Conservation (phyloP, 2,888 invertebrate species). For the Ochlodes sylvanus region DNA sequence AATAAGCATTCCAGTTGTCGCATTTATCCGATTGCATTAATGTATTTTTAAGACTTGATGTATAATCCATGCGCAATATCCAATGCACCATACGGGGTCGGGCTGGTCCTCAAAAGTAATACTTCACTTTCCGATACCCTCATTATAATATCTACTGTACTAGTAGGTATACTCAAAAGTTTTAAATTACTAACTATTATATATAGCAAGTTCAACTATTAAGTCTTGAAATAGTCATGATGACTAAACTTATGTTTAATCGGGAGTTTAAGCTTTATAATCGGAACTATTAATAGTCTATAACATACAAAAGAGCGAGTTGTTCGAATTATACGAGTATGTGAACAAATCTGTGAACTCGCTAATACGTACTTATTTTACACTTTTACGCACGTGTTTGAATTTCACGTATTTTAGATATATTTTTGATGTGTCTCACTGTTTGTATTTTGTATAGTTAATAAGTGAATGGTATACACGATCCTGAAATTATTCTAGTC, state of each 20-base stretch:
- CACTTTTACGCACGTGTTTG: conserved; percentile 53
- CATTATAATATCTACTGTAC: no score
- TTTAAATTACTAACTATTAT: no score
- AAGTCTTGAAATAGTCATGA: background rate
- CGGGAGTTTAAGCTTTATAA: background rate
- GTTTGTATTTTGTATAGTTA: conserved; percentile 48
- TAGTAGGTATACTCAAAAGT: no score
- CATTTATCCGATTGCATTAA: conserved; percentile 12
- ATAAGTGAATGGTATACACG: conserved; percentile 46
- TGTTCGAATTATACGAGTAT: background rate
- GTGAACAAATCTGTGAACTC: conserved; percentile 7
- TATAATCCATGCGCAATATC: background rate
- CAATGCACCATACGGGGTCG: no score
- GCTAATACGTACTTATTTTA: conserved; percentile 48
- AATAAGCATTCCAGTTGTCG: conserved; percentile 24
- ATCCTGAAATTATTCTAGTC: conserved; percentile 54
- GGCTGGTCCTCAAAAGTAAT: no score
- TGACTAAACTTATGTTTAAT: background rate
- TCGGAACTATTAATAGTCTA: background rate
- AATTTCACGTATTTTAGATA: conserved; percentile 46
- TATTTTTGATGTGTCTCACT: conserved; percentile 48
- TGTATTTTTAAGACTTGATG: background rate
- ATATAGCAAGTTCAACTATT: background rate
- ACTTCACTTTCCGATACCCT: no score
- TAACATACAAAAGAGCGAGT: background rate